Conservation (phyloP, 2,113 vertebrate genomes). For the Suricata suricatta region DNA sequence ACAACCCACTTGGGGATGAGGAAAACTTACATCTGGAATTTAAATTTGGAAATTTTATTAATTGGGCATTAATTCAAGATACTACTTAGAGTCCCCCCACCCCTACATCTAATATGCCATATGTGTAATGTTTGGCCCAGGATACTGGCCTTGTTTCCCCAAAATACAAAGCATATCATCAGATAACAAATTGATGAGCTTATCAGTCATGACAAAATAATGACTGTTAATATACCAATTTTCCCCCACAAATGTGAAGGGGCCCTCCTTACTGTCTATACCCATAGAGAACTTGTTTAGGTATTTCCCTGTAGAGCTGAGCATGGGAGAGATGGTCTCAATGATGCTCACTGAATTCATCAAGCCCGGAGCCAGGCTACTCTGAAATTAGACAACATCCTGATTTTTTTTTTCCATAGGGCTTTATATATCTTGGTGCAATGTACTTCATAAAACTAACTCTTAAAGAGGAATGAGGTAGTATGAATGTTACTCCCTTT, state of each 20-base stretch:
- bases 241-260: neutral
- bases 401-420: neutral
- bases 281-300: neutral
- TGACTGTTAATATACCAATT: neutral
- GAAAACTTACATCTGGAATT: conserved; percentile 16
- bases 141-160: neutral
- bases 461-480: neutral
- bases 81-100: neutral
- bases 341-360: neutral
- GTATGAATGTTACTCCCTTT: neutral
- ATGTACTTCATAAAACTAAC: neutral
- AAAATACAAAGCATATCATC: neutral
- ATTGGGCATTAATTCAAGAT: conserved; percentile 30
- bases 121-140: neutral
- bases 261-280: neutral
- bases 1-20: neutral
- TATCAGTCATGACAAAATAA: neutral
- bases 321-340: neutral
- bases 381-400: neutral
- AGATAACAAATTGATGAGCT: neutral
- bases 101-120: accelerated
- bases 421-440: neutral
- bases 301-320: neutral
- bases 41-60: conserved; percentile 48
- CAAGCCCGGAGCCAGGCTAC: neutral